Evolutionary conservation across 2,797 vertebrate species (phyloP), one percentile per base, ranked within the genome.

Genomic region (Cryptoblepharus egeriae): DNA sequence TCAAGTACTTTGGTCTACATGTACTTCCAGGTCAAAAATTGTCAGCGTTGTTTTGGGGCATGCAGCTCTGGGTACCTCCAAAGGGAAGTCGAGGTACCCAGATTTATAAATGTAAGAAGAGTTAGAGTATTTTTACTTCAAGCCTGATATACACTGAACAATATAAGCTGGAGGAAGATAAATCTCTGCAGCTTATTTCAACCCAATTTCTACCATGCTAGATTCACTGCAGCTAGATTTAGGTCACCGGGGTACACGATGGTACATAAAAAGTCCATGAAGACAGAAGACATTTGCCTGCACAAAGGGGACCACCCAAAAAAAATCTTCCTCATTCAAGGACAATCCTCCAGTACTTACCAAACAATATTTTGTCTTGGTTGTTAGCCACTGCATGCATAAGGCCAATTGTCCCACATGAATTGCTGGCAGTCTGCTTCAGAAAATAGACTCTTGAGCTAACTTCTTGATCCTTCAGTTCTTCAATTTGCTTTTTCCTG

Each of bases 301-400:
- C 11, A n/a, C 26, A 1, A 55, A 37, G 49, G 13, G 7, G 7
- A 5, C 8, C 1, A 20, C 1, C 3, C 45, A 3, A 24, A 16
- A 4, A 57, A 28, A 16, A 16, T 52, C 49, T 52, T 52, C 18
- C 15, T 10, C 10, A 10, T 52, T 15, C 13, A 52, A n/a, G 22
- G 12, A 60, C 6, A n/a, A 39, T 63, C 60, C 13, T 30, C 4
- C 0, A 5, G 78, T 82, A 96, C 98, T 95, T 88, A 99, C 99
- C 97, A 90, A 99, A 98, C 24, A 94, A 93, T 84, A 98, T 70
- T 88, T 97, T 97, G 88, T 96, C 96, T 86, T 97, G 96, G 90
- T 98, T 99, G 94, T 99, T 99, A 82, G 96, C 98, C 84, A 98
- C 96, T 3, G 98, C 96, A 2, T 99, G 98, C 74, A 99, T 95